Evolutionary conservation across 1,140 invertebrate genomes (phyloP).

Genomic region (Drosophila micromelanica): DNA sequence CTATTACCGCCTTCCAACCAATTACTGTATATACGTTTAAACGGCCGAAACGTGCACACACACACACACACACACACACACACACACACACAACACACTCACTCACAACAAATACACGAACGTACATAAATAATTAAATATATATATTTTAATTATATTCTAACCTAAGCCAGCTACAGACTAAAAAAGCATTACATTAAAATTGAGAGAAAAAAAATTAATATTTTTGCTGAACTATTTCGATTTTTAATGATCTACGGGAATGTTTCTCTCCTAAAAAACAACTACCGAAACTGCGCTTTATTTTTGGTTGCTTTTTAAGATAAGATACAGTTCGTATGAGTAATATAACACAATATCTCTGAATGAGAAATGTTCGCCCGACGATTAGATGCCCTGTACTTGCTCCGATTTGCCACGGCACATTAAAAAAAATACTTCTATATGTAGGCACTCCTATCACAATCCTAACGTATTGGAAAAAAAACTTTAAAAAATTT

Average conservation of each 20-base stretch:
- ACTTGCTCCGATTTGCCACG: neutral
- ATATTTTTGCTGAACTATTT: conserved; percentile 14
- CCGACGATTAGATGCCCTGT: neutral
- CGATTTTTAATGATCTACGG: neutral
- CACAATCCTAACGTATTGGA: too few relatives aligned
- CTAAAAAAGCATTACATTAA: conserved; percentile 52
- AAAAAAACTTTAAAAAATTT: too few relatives aligned
- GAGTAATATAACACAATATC: neutral
- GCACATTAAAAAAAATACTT: too few relatives aligned
- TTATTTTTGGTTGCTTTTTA: neutral
- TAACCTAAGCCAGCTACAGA: conserved; percentile 71
- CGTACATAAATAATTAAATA: conserved; percentile 22
- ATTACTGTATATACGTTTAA: conserved; percentile 63
- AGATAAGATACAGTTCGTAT: conserved; percentile 26
- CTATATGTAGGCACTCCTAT: too few relatives aligned
- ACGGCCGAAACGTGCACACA: conserved; percentile 65
- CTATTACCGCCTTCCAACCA: conserved; percentile 26
- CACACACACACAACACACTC: conserved; percentile 33
- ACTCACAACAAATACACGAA: conserved; percentile 26
- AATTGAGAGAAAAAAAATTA: conserved; percentile 40
- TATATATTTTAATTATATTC: conserved; percentile 69
- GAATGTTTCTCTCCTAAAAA: conserved; percentile 19
- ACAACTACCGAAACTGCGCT: neutral
- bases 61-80: conserved; percentile 37
- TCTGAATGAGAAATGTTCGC: neutral